A percentile compares a stretch with the other conserved stretches of the same genome.
Conservation (phyloP, 1,140 invertebrate species). For the Drosophila varians region DNA sequence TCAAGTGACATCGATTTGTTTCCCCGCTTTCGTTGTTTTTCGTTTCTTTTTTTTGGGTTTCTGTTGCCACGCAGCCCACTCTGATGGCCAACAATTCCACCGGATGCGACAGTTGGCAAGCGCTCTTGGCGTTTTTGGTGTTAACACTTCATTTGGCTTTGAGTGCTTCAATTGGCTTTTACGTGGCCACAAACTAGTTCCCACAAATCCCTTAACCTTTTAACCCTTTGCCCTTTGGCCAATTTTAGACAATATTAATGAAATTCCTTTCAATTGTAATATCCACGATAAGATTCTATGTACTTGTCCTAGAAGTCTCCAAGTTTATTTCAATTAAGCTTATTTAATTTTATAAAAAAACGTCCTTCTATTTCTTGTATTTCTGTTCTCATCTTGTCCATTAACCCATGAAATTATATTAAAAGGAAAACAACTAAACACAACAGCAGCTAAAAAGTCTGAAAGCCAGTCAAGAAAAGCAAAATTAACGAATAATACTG, state of each 20-base stretch:
- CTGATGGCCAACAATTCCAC: conserved; percentile 21
- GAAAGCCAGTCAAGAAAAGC: conserved; percentile 35
- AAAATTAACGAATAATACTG: conserved; percentile 51
- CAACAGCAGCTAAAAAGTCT: conserved; percentile 23
- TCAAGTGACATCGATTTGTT: conserved; percentile 19
- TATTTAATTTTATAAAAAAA: too few relatives aligned
- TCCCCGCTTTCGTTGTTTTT: not conserved
- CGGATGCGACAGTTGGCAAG: conserved; percentile 63
- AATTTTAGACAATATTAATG: conserved; percentile 58
- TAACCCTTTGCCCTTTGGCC: not conserved
- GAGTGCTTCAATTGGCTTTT: conserved; percentile 42
- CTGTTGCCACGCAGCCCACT: not conserved
- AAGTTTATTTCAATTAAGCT: too few relatives aligned
- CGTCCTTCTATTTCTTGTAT: not conserved
- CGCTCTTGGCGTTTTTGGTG: conserved; percentile 42
- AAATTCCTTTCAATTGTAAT: conserved; percentile 25
- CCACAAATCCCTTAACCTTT: not conserved
- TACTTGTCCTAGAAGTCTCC: too few relatives aligned
- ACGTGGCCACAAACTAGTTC: conserved; percentile 29
- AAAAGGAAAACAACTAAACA: conserved; percentile 22
- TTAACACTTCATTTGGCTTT: conserved; percentile 64
- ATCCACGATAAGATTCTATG: not conserved
- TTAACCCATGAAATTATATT: conserved; percentile 50
- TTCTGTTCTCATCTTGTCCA: conserved; percentile 11
- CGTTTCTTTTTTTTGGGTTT: not conserved